Evolutionary conservation across 2,113 vertebrate genomes (phyloP), one percentile per base, ranked within the genome.

Genomic region (Zapornia atra): DNA sequence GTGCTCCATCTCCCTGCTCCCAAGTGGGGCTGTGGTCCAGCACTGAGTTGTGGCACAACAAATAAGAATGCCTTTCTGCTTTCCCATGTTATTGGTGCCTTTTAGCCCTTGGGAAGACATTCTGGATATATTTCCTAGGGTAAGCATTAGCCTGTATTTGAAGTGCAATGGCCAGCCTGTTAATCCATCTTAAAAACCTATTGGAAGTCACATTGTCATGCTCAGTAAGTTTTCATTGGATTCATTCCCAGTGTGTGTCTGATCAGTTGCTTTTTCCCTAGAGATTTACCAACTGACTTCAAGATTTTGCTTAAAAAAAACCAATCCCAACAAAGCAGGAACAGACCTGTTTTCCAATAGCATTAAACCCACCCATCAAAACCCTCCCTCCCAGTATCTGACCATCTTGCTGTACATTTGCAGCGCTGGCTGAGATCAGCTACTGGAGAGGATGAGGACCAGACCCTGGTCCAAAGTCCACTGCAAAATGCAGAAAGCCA

Each of bases 261-360:
- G 44, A 86, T 88, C 1, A 12, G 71, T 72, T 83, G 48, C 50
- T 76, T 83, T 88, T 81, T 17, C 83, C 51, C 28, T 46, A 12
- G 77, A 82, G 53, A 57, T 86, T 73, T 77, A 56, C 46, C 71
- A 86, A 61, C 31, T 0, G 0, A 18, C 60, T 68, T 80, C 10
- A 77, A 66, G 60, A 38, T 60, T 66, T 82, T 84, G 31, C 40
- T 36, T 60, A 11, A 54, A 92, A 81, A 56, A 29, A 0, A 25
- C 34, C 10, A 59, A 91, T 75, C 79, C 83, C 96, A 92, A 85
- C 38, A 66, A 71, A 86, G 31, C 7, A 65, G 84, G 65, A 10
- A 66, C 48, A 84, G 90, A 82, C 9, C 72, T 88, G 61, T 86
- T 96, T 89, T 53, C 94, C 95, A 88, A 72, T 79, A 92, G 81